These are phyloP conservation scores for Crotalus viridis DNA, from an alignment of 2,113 vertebrate genomes.

Conservation along the genomic window DNA sequence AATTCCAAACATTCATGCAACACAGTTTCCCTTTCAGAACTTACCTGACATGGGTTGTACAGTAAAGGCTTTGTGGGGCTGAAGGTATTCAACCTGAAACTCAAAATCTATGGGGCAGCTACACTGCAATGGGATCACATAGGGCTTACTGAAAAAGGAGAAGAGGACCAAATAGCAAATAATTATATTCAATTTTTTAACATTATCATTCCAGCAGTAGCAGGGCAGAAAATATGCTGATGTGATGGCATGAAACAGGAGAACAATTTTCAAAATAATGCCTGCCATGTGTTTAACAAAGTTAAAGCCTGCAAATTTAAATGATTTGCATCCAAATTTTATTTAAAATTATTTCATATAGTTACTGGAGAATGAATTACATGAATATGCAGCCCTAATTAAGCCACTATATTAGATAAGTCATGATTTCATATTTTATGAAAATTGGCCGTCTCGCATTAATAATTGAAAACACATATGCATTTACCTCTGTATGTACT, in stretches of 20 bases:
- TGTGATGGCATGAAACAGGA: neutral
- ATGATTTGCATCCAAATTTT: neutral
- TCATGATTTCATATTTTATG: neutral
- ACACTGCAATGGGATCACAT: conserved; percentile 85
- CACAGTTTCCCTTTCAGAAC: neutral
- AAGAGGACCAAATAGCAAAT: conserved; percentile 17
- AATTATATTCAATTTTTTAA: neutral
- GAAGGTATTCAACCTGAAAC: conserved; percentile 80
- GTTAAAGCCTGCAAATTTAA: neutral
- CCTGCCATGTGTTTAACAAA: neutral
- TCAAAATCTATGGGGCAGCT: conserved; percentile 92
- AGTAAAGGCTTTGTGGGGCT: conserved; percentile 80
- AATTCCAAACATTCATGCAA: neutral
- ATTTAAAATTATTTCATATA: neutral
- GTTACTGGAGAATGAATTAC: neutral
- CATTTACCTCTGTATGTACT: neutral
- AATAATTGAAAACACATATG: neutral
- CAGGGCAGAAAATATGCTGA: neutral
- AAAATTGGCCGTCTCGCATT: neutral
- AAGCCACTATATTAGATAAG: neutral
- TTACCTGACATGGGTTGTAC: conserved; percentile 82
- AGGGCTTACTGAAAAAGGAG: conserved; percentile 69
- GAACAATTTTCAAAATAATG: neutral
- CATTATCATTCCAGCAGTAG: neutral
- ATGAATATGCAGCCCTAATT: neutral